Base-by-base conservation (phyloP, 2,113 vertebrate species). In the Neolamprologus caudopunctatus region DNA sequence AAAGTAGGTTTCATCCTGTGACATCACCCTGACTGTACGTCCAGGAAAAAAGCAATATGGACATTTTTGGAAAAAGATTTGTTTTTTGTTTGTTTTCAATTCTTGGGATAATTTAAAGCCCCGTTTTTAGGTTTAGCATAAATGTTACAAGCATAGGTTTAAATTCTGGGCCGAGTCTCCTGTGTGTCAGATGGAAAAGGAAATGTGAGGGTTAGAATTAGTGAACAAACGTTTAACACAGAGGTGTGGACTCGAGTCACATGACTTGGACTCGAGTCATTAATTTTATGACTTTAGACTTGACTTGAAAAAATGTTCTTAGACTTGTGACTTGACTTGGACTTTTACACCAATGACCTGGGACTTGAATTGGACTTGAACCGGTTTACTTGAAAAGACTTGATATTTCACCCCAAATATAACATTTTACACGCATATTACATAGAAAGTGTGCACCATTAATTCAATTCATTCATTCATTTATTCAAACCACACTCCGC, bases 341-440 rank as follows among this genome's bases (percentile, higher is more conserved):
- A 33, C 31, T 33, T 33, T 33, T 33, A 33, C 31, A 33, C 7
- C 31, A 33, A 8, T 33, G 31, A 33, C 31, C 31, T 33, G 31
- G 31, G 31, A 7, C 31, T 33, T 3, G 7, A 33, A 33, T 33
- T 8, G 31, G 31, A 33, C 31, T 33, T 33, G 31, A 33, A 33
- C 31, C 1, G 31, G 31, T 33, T 33, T 33, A 33, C 31, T 33
- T 33, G 31, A 33, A 8, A 33, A 33, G 31, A 8, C 1, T 33
- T 31, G 31, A 31, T 31, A 31, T 31, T 33, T 33, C 7, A 33
- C 31, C 31, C 31, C 31, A 33, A 33, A 33, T 33, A 0, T 33
- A 33, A 33, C 1, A 33, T 33, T 33, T 33, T 1, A 33, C 31
- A 33, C 2, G 0, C 31, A 33, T 33, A 3, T 7, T 33, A 33